Conservation (phyloP, 2,113 vertebrate species). For the Mesembrinibis cayennensis region DNA sequence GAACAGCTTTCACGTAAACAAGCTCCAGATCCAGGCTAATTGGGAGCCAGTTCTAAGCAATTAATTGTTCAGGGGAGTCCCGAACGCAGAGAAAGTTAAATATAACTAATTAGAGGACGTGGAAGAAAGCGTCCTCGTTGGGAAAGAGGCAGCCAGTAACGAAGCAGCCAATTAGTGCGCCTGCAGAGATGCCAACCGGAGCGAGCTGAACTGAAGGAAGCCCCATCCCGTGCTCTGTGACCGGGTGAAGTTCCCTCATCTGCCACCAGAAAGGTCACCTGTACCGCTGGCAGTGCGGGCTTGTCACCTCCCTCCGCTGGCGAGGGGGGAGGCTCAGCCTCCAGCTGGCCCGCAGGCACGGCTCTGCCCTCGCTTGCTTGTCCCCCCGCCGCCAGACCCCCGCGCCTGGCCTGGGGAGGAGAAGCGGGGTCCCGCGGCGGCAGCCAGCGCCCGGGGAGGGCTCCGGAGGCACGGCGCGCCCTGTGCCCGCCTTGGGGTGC, state of each 20-base stretch:
- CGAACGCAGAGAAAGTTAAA: not conserved
- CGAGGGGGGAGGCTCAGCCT: not conserved
- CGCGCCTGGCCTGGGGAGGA: not conserved
- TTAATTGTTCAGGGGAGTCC: not conserved
- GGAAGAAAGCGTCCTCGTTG: not conserved
- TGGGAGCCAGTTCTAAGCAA: not conserved
- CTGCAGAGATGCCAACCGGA: not conserved
- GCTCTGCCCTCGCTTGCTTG: not conserved
- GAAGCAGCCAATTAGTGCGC: not conserved
- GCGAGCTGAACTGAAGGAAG: not conserved
- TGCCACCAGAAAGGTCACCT: accelerated
- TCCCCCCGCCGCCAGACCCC: no score
- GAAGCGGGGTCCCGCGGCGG: not conserved
- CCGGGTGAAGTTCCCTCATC: not conserved
- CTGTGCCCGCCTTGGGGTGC: not conserved
- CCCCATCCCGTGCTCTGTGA: no score
- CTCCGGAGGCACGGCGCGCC: not conserved
- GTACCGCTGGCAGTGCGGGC: accelerated
- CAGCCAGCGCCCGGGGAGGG: not conserved
- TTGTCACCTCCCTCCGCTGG: accelerated
- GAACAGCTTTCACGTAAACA: not conserved
- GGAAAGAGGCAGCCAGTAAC: not conserved
- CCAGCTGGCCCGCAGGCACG: accelerated
- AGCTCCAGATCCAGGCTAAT: not conserved
- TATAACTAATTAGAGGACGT: not conserved